Base-by-base conservation (phyloP, 2,797 vertebrate genomes). In the Tokudaia tokunoshimensis region DNA sequence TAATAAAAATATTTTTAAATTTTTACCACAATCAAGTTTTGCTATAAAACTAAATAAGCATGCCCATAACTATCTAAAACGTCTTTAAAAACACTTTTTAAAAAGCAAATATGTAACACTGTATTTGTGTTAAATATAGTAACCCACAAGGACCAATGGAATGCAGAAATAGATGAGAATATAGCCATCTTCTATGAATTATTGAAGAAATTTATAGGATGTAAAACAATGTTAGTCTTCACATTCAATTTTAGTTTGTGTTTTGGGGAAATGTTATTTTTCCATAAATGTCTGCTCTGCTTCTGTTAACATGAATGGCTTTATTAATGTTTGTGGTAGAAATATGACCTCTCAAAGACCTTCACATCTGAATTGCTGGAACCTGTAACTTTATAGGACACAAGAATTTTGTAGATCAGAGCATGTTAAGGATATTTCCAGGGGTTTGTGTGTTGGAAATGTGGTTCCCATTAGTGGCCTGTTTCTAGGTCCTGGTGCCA, bases 231-330 rank as follows among this genome's bases (percentile, higher is more conserved):
- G n/a, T 80, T 31, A 20, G 7, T 22, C 44, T 76, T 91, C 44
- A 65, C 75, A 72, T 52, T 94, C 55, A 83, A 59, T n/a, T 52
- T 94, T 31, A 34, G 29, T 74, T 57, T 85, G 6, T 47, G 22
- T 67, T 94, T 92, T 61, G 91, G 47, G n/a, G 82, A 82, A 88
- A 79, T 67, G 15, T 29, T 81, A 57, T n/a, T 93, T 83, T 67
- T 17, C 6, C 41, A 50, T 55, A 37, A 65, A 84, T 55, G 19
- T 76, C 67, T 93, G 11, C 55, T 67, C 65, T 76, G 55, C 74
- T 87, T 84, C 55, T 86, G 8, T 91, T 92, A 52, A 83, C 20
- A 72, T 52, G 19, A 61, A 88, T 86, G 29, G 0, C 15, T 89
- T 83, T 50, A 59, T 24, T 55, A 37, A 84, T 74, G 47, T 86